A percentile compares a stretch with the other conserved stretches of the same genome.
phyloP scores from a whole-genome alignment of 1,140 invertebrate genomes.

The Papilio xuthus region DNA sequence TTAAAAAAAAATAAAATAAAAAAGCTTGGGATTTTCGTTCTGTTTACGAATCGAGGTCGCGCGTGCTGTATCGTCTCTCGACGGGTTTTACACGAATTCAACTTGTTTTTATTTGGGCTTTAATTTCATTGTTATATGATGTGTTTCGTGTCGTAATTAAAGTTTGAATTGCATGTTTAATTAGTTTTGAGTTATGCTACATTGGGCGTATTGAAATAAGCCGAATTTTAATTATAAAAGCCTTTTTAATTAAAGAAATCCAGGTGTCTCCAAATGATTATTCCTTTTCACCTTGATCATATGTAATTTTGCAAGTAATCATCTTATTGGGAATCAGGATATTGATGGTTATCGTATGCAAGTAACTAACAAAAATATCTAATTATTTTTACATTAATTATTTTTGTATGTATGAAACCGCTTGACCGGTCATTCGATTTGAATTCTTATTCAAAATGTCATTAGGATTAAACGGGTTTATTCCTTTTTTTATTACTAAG shows the following conservation, averaged over 20 bases:
- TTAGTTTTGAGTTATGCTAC: background rate
- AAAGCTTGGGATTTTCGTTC: conserved; percentile 9
- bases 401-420: no score
- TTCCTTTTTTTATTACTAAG: background rate
- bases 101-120: background rate
- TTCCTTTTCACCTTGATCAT: background rate
- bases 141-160: background rate
- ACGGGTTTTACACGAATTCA: conserved; percentile 29
- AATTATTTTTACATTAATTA: background rate
- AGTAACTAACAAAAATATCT: background rate
- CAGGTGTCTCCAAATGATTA: no score
- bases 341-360: background rate
- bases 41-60: conserved; percentile 32
- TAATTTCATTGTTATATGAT: background rate
- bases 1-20: conserved; percentile 1
- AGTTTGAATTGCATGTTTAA: background rate
- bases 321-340: background rate
- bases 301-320: background rate
- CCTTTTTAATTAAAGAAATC: no score
- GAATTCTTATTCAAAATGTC: no score
- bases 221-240: no score
- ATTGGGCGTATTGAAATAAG: background rate
- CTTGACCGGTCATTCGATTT: no score
- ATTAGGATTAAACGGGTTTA: no score
- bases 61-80: conserved; percentile 24